Evolutionary conservation across 1,140 invertebrate genomes (phyloP), one percentile per base, ranked within the genome.

Genomic region (Drosophila paulistorum): DNA sequence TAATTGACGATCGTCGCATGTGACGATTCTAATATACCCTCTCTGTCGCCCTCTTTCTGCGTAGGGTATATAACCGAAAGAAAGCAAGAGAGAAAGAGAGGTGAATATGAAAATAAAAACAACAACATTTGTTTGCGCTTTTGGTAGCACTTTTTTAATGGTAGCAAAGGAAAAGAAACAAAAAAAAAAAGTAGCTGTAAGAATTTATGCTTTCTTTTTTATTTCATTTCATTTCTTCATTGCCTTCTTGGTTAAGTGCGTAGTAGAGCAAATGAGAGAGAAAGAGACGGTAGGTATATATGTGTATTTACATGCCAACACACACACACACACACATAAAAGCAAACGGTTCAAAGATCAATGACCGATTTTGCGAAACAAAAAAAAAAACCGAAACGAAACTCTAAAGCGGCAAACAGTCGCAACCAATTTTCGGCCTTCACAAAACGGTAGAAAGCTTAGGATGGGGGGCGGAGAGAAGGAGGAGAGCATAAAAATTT

Each of bases 331-430:
- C 45, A 51, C 17, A 51, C 23, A 26, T 3, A 51, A 10, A 42
- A 4, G 48, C 42, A 66, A 26, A 37, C 41, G 85, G 84, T 90
- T 89, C 84, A 89, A 84, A 89, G 84, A 81, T 89, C 81, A 89
- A 81, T 89, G 84, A 89, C 85, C 84, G 85, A 84, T 89, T 89
- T 89, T 66, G 80, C 74, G 65, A 72, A 65, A 68, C 54, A 59
- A 64, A 77, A 42, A 76, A 76, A 30, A 30, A 81, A 81, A 66
- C 65, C 14, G 26, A 65, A 79, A 65, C 59, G 45, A 65, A 68
- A 71, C 55, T 20, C 3, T 9, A 23, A 51, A 61, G 51, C 64
- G 62, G 74, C 67, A 13, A 10, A 37, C 37, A 39, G 37, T 39
- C 37, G 67, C 75, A 77, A 17, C 7, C 42, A 48, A 48, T 17